Conservation (phyloP, 2,888 invertebrate genomes). For the Itoplectis maculator region DNA sequence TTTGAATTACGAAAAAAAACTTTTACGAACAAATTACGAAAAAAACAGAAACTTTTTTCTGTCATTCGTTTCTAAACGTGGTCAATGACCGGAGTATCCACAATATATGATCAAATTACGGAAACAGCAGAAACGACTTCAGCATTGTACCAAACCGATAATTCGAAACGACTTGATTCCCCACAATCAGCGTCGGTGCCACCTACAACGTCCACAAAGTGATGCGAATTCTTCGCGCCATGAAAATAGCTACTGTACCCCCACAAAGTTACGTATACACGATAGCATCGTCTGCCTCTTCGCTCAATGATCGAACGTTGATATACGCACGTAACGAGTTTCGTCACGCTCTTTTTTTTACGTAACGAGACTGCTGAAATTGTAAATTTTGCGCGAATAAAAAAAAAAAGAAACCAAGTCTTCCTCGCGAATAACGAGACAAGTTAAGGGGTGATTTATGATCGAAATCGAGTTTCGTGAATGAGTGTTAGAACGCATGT, state of each 20-base stretch:
- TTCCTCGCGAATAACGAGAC: constrained; percentile 59
- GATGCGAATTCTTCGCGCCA: constrained; percentile 28
- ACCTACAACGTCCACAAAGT: constrained; percentile 38
- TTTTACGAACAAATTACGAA: background rate
- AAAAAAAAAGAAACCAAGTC: constrained; percentile 63
- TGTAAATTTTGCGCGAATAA: constrained; percentile 42
- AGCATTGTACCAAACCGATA: constrained; percentile 19
- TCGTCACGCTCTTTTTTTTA: constrained; percentile 65
- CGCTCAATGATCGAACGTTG: constrained; percentile 43
- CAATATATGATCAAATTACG: constrained; percentile 14
- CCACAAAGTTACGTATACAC: background rate
- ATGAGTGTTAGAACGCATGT: constrained; percentile 26
- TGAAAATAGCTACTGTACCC: background rate
- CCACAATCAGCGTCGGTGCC: constrained; percentile 54
- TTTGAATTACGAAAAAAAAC: no score
- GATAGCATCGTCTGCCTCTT: constrained; percentile 37
- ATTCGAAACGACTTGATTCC: constrained; percentile 48
- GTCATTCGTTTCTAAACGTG: background rate
- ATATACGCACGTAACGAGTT: constrained; percentile 43
- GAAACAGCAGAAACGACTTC: background rate
- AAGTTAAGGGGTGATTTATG: constrained; percentile 56
- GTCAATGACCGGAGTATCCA: constrained; percentile 16
- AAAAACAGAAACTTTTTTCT: background rate
- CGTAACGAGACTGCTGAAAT: constrained; percentile 68
- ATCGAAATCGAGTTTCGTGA: constrained; percentile 62